Evolutionary conservation across 2,888 invertebrate genomes (phyloP), one percentile per base, ranked within the genome.

Genomic region (Drosophila mulleri): DNA sequence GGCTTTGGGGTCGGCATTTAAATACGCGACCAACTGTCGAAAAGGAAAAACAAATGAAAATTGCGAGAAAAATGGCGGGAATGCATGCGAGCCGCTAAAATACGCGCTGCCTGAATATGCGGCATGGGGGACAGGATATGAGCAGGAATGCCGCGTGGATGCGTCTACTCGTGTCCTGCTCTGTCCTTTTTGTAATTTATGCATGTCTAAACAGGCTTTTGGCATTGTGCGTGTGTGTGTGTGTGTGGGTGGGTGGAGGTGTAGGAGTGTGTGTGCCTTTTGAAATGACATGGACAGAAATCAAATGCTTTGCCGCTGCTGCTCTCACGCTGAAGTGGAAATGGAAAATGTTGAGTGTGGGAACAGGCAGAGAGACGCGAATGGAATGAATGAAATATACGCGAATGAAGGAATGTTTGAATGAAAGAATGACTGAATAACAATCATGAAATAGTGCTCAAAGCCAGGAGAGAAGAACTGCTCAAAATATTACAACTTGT

Each of bases 191-290:
- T 67, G 48, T 77, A 87, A 87, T 87, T 83, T 84, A 82, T 83
- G 82, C 88, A 83, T 75, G 72, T 81, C 84, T 79, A 85, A 85
- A 75, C 85, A 73, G 72, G 62, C 78, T 76, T 76, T 75, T 66
- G 63, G 20, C 57, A 66, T 54, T 64, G 48, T 63, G 53, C 45
- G 39, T 63, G 56, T 45, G 45, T 35, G 6, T 42, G 16, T 16
- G 8, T 26, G 29, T 6, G 12, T n/a, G n/a, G n/a, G n/a, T n/a
- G n/a, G 37, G 37, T 37, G 14, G 5, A 53, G 52, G 42, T 52
- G 4, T 39, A 48, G 32, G 18, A 62, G 62, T 23, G 37, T 61
- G 32, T 45, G 50, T 65, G 67, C 37, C 57, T 60, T 53, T 67
- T 72, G 32, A 71, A 72, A 66, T 63, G 79, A 67, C 66, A 79